Evolutionary conservation across 2,888 invertebrate species (phyloP), one percentile per base, ranked within the genome.

Genomic region (Andrena bicolor): DNA sequence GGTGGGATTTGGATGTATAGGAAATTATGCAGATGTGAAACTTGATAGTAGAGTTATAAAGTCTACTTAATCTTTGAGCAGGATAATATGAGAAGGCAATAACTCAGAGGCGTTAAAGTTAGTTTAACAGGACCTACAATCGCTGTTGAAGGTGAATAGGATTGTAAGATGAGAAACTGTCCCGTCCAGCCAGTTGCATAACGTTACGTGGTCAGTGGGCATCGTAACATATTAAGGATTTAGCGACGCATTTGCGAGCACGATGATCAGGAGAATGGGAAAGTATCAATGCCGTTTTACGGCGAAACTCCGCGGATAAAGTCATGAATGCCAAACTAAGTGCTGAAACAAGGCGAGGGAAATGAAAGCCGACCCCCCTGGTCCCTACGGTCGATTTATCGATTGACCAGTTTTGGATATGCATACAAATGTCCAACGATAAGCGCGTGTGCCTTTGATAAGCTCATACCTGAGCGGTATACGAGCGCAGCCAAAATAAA

Each of bases 381-480:
- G 53, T 53, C 53, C 16, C 53, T 53, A 53, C 13, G 28, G 23
- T 26, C 76, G 58, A 65, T 56, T 49, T 66, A 77, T 77, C 65
- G 71, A 72, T 72, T 60, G 65, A 72, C 35, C 58, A 35, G 48
- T 65, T 71, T 77, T 10, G 63, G 41, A 30, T 70, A 63, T 64
- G 76, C 76, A 64, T 48, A 60, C 76, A 56, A 71, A 71, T 76
- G 64, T 48, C 23, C 76, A 56, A 56, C 48, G 71, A 71, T 71
- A 71, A 61, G 61, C 71, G 26, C n/a, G 41, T 35, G 23, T 58
- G 65, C 56, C 48, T 74, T 48, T 65, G 74, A 74, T 74, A 74
- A 66, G 66, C 41, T 65, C n/a, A 30, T 41, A 58, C 66, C 51
- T 66, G 64, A 64, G 41, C 66, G 30, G 65, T 28, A 23, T 20